Conservation (phyloP, 2,113 vertebrate genomes). For the Porphyrio hochstetteri region DNA sequence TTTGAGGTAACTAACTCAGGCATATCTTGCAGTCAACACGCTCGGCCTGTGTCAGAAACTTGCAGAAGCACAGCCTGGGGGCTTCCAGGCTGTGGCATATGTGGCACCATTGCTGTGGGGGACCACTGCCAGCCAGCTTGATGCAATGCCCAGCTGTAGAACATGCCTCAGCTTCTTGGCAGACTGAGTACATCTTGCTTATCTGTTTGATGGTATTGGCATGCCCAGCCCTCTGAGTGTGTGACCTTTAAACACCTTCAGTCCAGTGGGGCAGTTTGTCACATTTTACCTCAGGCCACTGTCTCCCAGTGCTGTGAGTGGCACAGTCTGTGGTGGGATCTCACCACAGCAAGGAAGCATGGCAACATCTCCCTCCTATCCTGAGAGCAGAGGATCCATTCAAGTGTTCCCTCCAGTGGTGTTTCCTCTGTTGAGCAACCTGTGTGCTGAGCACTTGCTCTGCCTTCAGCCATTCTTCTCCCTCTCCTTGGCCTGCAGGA, state of each 20-base stretch:
- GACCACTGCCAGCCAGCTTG: fast-evolving
- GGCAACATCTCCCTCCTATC: not conserved
- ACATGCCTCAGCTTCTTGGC: not conserved
- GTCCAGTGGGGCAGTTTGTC: not conserved
- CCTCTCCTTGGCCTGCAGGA: not conserved
- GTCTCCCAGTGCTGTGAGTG: not conserved
- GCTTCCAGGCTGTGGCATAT: not conserved
- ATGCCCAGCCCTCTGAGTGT: not conserved
- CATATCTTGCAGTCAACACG: not conserved
- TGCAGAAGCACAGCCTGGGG: not conserved
- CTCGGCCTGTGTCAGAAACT: not conserved
- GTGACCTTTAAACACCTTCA: not conserved
- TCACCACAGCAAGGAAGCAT: not conserved
- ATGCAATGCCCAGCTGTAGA: not conserved
- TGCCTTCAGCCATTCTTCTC: not conserved
- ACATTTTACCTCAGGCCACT: not conserved
- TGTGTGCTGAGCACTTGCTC: fast-evolving
- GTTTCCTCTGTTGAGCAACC: not conserved
- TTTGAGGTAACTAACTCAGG: not conserved
- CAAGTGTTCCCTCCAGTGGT: fast-evolving
- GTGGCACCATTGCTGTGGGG: not conserved
- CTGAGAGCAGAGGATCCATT: not conserved
- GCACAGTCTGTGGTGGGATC: not conserved
- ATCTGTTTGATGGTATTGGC: not conserved
- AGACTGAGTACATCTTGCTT: not conserved